Conservation (phyloP, 2,797 vertebrate genomes). For the Syngnathus acus region DNA sequence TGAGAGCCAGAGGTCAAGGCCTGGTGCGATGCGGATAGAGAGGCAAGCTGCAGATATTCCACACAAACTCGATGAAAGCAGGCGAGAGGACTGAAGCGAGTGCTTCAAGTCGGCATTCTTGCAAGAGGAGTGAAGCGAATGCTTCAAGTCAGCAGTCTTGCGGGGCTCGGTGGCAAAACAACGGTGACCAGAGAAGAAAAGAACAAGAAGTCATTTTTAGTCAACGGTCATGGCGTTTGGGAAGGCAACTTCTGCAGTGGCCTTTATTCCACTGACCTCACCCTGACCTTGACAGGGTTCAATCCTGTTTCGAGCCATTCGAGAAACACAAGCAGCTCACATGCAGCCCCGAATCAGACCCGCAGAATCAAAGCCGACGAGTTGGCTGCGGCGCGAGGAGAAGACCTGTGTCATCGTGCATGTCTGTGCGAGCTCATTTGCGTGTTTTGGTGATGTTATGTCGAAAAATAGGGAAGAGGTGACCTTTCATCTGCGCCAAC, state of each 20-base stretch:
- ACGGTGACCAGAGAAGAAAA: background rate
- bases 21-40: conserved; percentile 26
- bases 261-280: conserved; percentile 51
- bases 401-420: conserved; percentile 9
- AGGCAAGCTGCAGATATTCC: conserved; percentile 26
- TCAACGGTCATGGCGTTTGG: conserved; percentile 5
- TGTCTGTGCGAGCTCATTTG: background rate
- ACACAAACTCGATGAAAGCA: background rate
- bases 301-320: conserved; percentile 32
- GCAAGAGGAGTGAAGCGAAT: background rate
- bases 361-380: conserved; percentile 26
- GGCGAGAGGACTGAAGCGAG: background rate
- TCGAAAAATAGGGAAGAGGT: background rate
- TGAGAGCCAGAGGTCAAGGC: conserved; percentile 38
- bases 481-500: background rate
- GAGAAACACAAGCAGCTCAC: conserved; percentile 36
- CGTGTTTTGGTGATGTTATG: background rate
- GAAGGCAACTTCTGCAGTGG: conserved; percentile 43
- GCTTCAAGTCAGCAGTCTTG: no score
- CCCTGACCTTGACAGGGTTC: conserved; percentile 38
- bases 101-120: background rate
- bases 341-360: conserved; percentile 19
- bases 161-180: background rate
- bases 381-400: conserved; percentile 27
- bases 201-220: conserved; percentile 29